Evolutionary conservation across 2,888 invertebrate species (phyloP), one percentile per base, ranked within the genome.

Genomic region (Hirtodrosophila duncani): DNA sequence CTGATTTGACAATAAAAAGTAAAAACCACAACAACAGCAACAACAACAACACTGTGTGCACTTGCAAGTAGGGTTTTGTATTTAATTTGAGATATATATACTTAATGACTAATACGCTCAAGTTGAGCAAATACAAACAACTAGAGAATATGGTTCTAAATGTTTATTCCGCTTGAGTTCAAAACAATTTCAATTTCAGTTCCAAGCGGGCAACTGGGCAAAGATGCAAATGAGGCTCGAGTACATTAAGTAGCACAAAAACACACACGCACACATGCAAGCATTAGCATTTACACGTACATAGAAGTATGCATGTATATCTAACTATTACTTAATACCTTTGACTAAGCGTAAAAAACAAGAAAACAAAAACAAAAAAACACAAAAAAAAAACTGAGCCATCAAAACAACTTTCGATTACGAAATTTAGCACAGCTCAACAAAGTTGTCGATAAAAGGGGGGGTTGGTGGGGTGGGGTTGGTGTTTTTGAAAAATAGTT

Each of bases 371-470:
- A n/a, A n/a, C 6, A n/a, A n/a, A n/a, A n/a, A n/a, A n/a, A 33
- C 10, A 13, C 11, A 34, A 10, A 23, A 11, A 13, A 36, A 36
- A 48, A 70, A 46, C 51, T 51, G 52, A 78, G 36, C 77, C 72
- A 71, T 71, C 80, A 77, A 80, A 72, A 68, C 80, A 71, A 72
- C 80, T 72, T 80, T 77, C 77, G 80, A 80, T 72, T 72, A 65
- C 72, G 68, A 72, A 80, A 80, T 77, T 77, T 53, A 77, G 71
- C 77, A 70, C 71, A 75, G 61, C 31, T 53, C 30, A 26, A 14
- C 36, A 6, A n/a, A n/a, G n/a, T n/a, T 53, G 37, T 27, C 23
- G 21, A 18, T 11, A 11, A 6, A n/a, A 16, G 17, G 13, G 29
- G 10, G 17, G 34, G 11, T 37, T 16, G 43, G 46, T 38, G 31